These are phyloP conservation scores for Palythoa caribaeorum DNA, from an alignment of 92 coral and sea anemone species.

Conservation along the genomic window DNA sequence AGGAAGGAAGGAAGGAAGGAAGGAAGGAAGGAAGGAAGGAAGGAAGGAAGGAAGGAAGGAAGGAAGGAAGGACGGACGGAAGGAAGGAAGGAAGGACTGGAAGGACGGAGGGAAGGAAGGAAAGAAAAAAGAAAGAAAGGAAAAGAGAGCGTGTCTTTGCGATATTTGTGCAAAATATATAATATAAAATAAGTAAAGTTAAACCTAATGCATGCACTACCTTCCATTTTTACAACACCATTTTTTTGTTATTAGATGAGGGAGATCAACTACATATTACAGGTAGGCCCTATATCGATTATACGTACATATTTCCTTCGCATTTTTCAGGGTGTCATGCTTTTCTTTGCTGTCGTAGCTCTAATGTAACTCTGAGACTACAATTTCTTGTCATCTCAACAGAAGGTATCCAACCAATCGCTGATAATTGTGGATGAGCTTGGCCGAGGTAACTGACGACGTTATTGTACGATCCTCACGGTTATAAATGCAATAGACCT, in stretches of 20 bases:
- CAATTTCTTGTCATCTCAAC: neutral
- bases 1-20: neutral
- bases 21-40: neutral
- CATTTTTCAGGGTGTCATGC: neutral
- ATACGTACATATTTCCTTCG: neutral
- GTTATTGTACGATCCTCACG: neutral
- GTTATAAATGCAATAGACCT: neutral
- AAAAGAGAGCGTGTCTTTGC: too few relatives aligned
- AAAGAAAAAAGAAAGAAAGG: neutral
- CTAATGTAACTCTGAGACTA: neutral
- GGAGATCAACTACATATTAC: slow-evolving; percentile 93
- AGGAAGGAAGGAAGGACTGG: neutral
- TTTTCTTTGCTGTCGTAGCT: neutral
- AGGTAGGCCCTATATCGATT: slow-evolving; percentile 63
- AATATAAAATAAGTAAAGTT: neutral
- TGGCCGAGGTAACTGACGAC: slow-evolving; percentile 82
- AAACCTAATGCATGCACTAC: neutral
- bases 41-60: neutral
- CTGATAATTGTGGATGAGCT: slow-evolving; percentile 93
- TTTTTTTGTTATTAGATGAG: slow-evolving; percentile 74
- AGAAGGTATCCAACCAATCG: slow-evolving; percentile 89
- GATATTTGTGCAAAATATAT: too few relatives aligned
- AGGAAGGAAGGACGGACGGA: neutral
- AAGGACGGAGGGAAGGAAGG: neutral
- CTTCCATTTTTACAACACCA: neutral